phyloP scores from a whole-genome alignment of 2,888 invertebrate species.

The Helleia helle region DNA sequence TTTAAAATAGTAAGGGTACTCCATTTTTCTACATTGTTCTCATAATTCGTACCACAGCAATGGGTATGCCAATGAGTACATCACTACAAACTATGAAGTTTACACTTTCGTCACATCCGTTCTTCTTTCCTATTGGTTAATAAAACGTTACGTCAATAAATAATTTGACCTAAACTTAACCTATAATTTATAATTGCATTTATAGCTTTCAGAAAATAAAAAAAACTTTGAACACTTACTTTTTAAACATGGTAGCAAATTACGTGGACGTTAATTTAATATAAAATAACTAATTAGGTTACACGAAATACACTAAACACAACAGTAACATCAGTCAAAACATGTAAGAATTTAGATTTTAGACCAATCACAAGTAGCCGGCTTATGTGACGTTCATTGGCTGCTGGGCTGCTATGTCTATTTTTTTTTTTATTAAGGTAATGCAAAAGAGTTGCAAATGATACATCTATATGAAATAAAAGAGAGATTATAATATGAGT shows the following conservation, averaged over 20 bases:
- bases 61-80: too few species aligned
- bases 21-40: too few species aligned
- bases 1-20: too few species aligned
- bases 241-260: slow-evolving; percentile 55
- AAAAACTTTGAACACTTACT: slow-evolving; percentile 45
- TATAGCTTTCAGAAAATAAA: neutral
- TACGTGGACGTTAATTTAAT: neutral
- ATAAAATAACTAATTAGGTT: neutral
- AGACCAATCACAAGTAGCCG: neutral
- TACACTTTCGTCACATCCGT: slow-evolving; percentile 12
- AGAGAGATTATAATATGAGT: too few species aligned
- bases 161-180: slow-evolving; percentile 34
- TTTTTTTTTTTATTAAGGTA: neutral
- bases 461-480: too few species aligned
- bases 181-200: slow-evolving; percentile 21
- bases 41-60: too few species aligned
- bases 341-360: neutral
- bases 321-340: neutral
- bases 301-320: neutral
- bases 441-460: neutral
- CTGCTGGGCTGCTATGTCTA: neutral
- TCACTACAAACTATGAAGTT: slow-evolving; percentile 12
- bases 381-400: neutral
- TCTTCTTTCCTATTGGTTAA: slow-evolving; percentile 29
- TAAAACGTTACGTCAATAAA: slow-evolving; percentile 28